phyloP scores from a whole-genome alignment of 2,888 invertebrate species.

The Rhingia campestris region DNA sequence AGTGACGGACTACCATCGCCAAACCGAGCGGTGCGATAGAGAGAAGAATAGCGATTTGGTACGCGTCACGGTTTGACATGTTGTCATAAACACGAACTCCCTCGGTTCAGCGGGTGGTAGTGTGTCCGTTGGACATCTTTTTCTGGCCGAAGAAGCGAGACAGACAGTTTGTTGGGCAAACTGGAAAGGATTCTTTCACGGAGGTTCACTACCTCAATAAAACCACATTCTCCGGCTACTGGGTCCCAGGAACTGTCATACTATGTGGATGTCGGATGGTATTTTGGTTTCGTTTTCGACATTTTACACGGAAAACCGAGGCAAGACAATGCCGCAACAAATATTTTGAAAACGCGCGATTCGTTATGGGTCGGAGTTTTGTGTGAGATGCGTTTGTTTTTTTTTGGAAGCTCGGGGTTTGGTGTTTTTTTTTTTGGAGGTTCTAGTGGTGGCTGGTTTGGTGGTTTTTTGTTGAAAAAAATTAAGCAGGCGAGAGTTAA shows the following conservation, averaged over 20 bases:
- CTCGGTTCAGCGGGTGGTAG: slow-evolving; percentile 71
- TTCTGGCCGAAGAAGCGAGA: slow-evolving; percentile 51
- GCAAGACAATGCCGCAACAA: slow-evolving; percentile 70
- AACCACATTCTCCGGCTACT: slow-evolving; percentile 71
- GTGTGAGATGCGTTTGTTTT: slow-evolving; percentile 9
- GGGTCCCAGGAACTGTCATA: slow-evolving; percentile 70
- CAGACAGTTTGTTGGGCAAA: slow-evolving; percentile 23
- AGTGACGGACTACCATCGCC: slow-evolving; percentile 30
- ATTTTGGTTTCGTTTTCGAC: slow-evolving; percentile 52
- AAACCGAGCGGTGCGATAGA: slow-evolving; percentile 44
- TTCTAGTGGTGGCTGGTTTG: too few relatives aligned
- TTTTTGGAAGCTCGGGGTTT: slow-evolving; percentile 8
- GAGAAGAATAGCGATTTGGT: slow-evolving; percentile 63
- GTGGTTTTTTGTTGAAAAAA: too few relatives aligned
- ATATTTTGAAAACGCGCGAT: slow-evolving; percentile 70
- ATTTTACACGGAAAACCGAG: slow-evolving; percentile 59
- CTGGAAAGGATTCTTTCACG: slow-evolving; percentile 68
- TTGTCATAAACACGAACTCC: slow-evolving; percentile 74
- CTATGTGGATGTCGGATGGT: slow-evolving; percentile 18
- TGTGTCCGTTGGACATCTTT: background rate
- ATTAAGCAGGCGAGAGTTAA: too few relatives aligned
- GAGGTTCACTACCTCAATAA: slow-evolving; percentile 72
- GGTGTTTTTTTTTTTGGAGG: slow-evolving; percentile 15
- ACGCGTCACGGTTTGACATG: slow-evolving; percentile 73
- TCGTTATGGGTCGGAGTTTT: slow-evolving; percentile 68